Evolutionary conservation across 2,888 invertebrate genomes (phyloP).

Genomic region (Adelphocoris suturalis): DNA sequence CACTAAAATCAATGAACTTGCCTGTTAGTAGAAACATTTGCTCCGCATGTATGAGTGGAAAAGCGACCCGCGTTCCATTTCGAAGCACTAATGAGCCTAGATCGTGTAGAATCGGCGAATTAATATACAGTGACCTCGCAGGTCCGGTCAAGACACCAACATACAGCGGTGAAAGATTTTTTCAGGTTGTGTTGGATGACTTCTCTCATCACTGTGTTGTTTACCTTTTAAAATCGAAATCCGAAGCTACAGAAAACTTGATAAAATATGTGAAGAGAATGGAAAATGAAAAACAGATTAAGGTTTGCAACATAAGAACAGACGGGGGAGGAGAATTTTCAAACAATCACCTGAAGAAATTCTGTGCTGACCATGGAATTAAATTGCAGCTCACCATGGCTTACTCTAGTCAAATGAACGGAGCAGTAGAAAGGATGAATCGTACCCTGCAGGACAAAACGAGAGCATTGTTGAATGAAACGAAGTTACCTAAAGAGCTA

Average conservation of each 20-base stretch:
- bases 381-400: no score
- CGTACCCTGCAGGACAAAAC: background rate
- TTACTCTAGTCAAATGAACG: slow-evolving; percentile 28
- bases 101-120: slow-evolving; percentile 18
- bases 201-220: no score
- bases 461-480: slow-evolving; percentile 10
- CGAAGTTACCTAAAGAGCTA: slow-evolving; percentile 49
- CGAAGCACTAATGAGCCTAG: background rate
- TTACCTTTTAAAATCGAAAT: no score
- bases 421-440: slow-evolving; percentile 9
- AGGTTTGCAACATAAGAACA: no score
- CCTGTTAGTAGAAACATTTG: background rate
- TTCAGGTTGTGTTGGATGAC: no score
- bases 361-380: no score
- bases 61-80: slow-evolving; percentile 35
- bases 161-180: slow-evolving; percentile 42
- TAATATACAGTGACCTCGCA: slow-evolving; percentile 40
- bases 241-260: no score
- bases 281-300: no score
- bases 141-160: slow-evolving; percentile 52
- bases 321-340: no score
- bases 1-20: background rate
- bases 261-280: no score
- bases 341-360: no score
- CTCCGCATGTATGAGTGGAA: background rate